Conservation (phyloP, 2,113 vertebrate species). For the Corythaeola cristata region DNA sequence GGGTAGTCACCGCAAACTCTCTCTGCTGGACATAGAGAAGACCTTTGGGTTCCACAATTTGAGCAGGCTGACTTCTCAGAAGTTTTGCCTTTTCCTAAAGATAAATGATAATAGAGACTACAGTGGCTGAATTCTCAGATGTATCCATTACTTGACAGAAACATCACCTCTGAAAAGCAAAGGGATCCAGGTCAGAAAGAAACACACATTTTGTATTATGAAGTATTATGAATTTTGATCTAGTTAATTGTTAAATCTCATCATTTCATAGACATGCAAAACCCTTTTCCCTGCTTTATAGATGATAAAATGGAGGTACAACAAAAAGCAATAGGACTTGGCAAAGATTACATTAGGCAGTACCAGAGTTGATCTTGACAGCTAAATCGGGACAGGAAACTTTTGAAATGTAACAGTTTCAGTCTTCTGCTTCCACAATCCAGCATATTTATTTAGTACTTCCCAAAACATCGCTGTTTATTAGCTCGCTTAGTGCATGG, state of each 20-base stretch:
- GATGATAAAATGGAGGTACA: not conserved
- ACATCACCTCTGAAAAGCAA: conserved; percentile 23
- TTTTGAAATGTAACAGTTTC: not conserved
- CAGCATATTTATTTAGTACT: not conserved
- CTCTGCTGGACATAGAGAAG: conserved; percentile 93
- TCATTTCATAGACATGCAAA: not conserved
- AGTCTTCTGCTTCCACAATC: not conserved
- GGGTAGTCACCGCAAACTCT: conserved; percentile 93
- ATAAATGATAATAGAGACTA: conserved; percentile 64
- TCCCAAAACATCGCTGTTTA: not conserved
- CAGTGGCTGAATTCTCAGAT: conserved; percentile 52
- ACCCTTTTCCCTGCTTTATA: not conserved
- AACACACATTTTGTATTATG: accelerated
- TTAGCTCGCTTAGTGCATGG: accelerated
- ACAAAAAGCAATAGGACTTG: not conserved
- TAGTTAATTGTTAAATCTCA: not conserved
- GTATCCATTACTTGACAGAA: not conserved
- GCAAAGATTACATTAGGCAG: no score
- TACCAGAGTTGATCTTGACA: no score
- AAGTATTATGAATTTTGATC: not conserved
- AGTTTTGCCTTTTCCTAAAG: conserved; percentile 86
- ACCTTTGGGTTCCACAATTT: conserved; percentile 85
- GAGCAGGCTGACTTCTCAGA: conserved; percentile 82
- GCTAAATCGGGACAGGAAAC: not conserved
- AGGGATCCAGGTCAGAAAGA: not conserved